Evolutionary conservation across 2,113 vertebrate genomes (phyloP).

Genomic region (Axis porcinus): DNA sequence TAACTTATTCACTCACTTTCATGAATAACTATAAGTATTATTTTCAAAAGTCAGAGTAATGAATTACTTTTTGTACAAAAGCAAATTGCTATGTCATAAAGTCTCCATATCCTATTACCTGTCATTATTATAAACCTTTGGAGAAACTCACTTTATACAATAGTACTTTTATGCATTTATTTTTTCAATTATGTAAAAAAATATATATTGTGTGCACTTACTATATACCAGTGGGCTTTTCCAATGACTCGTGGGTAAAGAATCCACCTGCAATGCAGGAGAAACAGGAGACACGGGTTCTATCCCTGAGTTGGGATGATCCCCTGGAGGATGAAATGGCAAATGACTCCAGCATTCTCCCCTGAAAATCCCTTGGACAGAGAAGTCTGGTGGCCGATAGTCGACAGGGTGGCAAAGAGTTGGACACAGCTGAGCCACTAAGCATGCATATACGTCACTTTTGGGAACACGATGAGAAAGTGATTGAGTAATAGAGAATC

Average conservation of each 20-base stretch:
- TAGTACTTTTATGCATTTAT: neutral
- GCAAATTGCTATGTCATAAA: neutral
- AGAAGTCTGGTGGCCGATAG: neutral
- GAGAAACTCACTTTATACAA: neutral
- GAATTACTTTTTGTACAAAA: neutral
- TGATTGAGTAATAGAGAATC: neutral
- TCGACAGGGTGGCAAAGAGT: neutral
- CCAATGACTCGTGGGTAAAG: neutral
- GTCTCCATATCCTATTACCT: neutral
- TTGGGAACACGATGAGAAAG: neutral
- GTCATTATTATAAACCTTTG: neutral
- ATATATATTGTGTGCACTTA: neutral
- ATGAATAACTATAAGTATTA: neutral
- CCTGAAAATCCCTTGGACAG: neutral
- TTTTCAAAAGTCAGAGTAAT: neutral
- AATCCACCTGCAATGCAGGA: neutral
- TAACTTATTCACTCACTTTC: neutral
- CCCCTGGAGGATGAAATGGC: neutral
- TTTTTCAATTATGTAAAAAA: neutral
- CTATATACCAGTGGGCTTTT: neutral
- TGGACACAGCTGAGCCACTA: neutral
- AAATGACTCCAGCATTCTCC: neutral
- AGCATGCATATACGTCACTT: neutral
- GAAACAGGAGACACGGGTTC: neutral
- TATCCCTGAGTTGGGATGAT: neutral